Base-by-base conservation (phyloP, 1,140 invertebrate genomes). In the Achroia grisella region DNA sequence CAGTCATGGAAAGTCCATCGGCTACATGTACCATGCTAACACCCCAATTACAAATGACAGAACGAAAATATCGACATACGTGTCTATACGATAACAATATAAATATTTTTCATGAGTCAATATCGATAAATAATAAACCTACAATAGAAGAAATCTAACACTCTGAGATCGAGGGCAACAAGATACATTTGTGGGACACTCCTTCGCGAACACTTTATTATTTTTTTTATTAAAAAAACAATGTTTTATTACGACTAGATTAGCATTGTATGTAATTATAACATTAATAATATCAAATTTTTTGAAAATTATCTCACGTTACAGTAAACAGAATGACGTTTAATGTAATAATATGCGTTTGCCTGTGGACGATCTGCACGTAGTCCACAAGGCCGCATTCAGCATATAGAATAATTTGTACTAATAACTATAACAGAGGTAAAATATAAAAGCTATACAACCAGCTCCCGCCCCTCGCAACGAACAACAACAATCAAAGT, bases 1-100 rank as follows among this genome's bases (percentile, higher is more conserved):
- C 72, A 66, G 66, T 72, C 73, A 80, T 81, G 45, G 78, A 84
- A 82, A 84, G 80, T 84, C 74, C 80, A 84, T 80, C 80, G 80
- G 80, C 78, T 62, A 58, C 61, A 3, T 71, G 62, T 76, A 53
- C 53, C 62, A 71, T 68, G 60, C 71, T 78, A 79, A 75, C 70
- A 74, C 67, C 67, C 67, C 71, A 71, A 70, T 67, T 65, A 71
- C 58, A 74, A 75, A 80, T 72, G 55, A 80, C 59, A 60, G 41
- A 79, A 78, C 64, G 41, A 62, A 81, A 81, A 70, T 62, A 65
- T 54, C 48, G 63, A 64, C 69, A 75, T n/a, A n/a, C n/a, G n/a
- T 63, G 60, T 64, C 70, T 81, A 78, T 74, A 78, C 73, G 78
- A 70, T 79, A 84, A 80, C 71, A 80, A 79, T 79, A 77, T 73